Conservation (phyloP, 2,113 vertebrate genomes). For the Pitta sordida region DNA sequence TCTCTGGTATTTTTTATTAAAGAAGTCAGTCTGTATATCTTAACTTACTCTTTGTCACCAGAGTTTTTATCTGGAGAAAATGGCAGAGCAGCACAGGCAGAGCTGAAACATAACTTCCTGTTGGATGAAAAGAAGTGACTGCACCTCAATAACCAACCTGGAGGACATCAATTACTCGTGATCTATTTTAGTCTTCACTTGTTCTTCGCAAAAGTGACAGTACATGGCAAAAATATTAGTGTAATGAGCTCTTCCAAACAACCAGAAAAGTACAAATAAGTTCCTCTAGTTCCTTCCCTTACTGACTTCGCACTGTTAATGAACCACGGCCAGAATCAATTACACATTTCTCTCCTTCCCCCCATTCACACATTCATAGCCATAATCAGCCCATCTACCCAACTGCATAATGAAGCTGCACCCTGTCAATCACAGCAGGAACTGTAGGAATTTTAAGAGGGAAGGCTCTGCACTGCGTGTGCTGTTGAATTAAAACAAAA, state of each 20-base stretch:
- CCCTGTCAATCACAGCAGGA: slow-evolving; percentile 76
- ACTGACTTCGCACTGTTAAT: slow-evolving; percentile 73
- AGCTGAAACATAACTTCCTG: not conserved
- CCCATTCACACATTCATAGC: slow-evolving; percentile 78
- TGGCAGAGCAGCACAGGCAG: not conserved
- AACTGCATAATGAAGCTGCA: slow-evolving; percentile 74
- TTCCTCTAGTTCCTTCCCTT: slow-evolving; percentile 4
- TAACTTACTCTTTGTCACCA: not conserved
- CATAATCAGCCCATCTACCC: slow-evolving; percentile 70
- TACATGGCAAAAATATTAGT: slow-evolving; percentile 4
- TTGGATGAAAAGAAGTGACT: slow-evolving; percentile 10
- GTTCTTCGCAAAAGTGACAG: not conserved
- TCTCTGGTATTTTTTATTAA: not conserved
- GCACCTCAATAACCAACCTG: not conserved
- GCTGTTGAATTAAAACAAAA: slow-evolving; percentile 65
- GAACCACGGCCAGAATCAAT: slow-evolving; percentile 83
- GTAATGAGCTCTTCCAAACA: slow-evolving; percentile 46
- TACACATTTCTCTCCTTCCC: slow-evolving; percentile 75
- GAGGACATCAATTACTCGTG: not conserved
- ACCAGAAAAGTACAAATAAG: slow-evolving; percentile 3
- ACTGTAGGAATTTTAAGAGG: slow-evolving; percentile 68
- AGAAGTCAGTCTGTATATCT: slow-evolving; percentile 22
- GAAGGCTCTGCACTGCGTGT: slow-evolving; percentile 35
- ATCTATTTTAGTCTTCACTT: slow-evolving; percentile 29
- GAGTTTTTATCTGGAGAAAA: not conserved